A percentile compares a stretch with the other conserved stretches of the same genome.
Evolutionary conservation across 1,140 invertebrate species (phyloP).

Genomic region (Drosophila elegans): DNA sequence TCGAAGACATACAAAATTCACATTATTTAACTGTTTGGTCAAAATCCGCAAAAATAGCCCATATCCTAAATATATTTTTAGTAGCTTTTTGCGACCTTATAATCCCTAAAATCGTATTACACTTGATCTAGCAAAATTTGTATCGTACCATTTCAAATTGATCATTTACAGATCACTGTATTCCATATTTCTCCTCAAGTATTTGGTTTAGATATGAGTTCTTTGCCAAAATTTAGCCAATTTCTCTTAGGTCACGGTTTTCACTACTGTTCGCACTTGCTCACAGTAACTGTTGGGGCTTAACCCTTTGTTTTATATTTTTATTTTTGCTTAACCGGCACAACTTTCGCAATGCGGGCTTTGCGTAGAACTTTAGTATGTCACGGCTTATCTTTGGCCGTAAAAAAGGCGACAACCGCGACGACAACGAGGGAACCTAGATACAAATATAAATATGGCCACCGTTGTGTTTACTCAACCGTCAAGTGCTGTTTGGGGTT

Average conservation of each 20-base stretch:
- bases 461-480: conserved; percentile 71
- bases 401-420: conserved; percentile 57
- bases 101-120: too few species aligned
- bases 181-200: conserved; percentile 6
- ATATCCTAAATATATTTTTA: too few species aligned
- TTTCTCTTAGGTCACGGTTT: conserved; percentile 13
- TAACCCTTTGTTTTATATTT: conserved; percentile 14
- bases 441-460: conserved; percentile 45
- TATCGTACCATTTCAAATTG: conserved; percentile 7
- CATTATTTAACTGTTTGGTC: too few species aligned
- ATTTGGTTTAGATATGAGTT: neutral
- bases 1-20: too few species aligned
- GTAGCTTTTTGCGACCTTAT: too few species aligned
- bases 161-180: conserved; percentile 5
- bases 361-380: conserved; percentile 34
- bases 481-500: conserved; percentile 58
- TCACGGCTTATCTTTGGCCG: conserved; percentile 39
- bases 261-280: conserved; percentile 56
- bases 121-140: too few species aligned
- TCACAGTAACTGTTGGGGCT: conserved; percentile 36
- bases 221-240: conserved; percentile 4
- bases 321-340: conserved; percentile 6
- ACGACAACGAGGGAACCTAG: conserved; percentile 49
- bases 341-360: conserved; percentile 53
- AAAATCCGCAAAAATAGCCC: too few species aligned